These are phyloP conservation scores for Rhinoptilus africanus DNA, from an alignment of 2,113 vertebrate species.

Conservation along the genomic window DNA sequence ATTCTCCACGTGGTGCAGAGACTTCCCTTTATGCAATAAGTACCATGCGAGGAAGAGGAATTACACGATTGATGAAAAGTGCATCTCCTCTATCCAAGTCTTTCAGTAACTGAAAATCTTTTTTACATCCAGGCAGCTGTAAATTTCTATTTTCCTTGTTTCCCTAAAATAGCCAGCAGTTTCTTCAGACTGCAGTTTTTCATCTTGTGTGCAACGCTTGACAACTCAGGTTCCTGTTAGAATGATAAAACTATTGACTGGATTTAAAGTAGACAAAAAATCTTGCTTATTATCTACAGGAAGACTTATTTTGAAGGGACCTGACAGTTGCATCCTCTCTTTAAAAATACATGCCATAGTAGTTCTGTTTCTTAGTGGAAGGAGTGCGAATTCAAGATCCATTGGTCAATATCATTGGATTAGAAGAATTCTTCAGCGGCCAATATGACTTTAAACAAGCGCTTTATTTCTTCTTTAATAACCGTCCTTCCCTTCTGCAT, in stretches of 20 bases:
- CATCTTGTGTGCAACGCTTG: neutral
- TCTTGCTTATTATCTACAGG: neutral
- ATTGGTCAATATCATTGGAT: neutral
- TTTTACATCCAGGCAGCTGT: neutral
- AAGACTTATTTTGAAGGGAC: constrained; percentile 35
- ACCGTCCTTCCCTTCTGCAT: neutral
- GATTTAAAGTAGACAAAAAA: constrained; percentile 4
- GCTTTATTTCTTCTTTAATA: neutral
- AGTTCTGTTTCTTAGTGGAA: neutral
- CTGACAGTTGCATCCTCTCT: neutral
- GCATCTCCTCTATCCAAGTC: neutral
- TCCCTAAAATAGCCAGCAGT: neutral
- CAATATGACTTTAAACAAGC: neutral
- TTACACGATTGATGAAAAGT: constrained; percentile 57
- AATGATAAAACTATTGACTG: neutral
- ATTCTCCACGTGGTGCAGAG: constrained; percentile 56
- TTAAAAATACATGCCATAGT: neutral
- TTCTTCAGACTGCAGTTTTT: neutral
- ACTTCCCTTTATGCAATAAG: neutral
- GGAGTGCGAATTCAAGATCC: neutral
- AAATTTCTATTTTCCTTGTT: constrained; percentile 21
- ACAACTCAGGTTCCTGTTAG: neutral
- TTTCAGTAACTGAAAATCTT: neutral
- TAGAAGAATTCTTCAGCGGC: neutral
- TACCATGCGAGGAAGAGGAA: constrained; percentile 67